Percentiles rank a stretch among this genome's conserved stretches.
Conservation (phyloP, 2,113 vertebrate genomes). For the Delphinus delphis region DNA sequence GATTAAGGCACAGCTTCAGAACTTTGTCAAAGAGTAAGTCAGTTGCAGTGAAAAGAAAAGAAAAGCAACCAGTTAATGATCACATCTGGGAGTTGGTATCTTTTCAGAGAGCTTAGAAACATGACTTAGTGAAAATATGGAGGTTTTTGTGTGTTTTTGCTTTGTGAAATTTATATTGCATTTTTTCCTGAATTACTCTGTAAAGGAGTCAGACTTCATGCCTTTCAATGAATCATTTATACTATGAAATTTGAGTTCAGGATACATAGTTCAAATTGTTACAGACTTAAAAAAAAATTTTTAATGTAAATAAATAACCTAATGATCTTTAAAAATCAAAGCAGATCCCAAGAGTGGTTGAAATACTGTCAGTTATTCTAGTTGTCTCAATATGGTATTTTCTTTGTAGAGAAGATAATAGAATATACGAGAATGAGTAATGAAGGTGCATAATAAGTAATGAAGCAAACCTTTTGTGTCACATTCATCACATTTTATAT, state of each 20-base stretch:
- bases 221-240: constrained; percentile 32
- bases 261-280: neutral
- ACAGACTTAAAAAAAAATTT: neutral
- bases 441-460: neutral
- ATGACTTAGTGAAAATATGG: constrained; percentile 29
- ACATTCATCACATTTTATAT: neutral
- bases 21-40: constrained; percentile 98
- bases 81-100: neutral
- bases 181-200: neutral
- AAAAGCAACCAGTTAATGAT: neutral
- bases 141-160: neutral
- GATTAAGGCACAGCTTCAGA: constrained; percentile 96
- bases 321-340: constrained; percentile 8
- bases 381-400: neutral
- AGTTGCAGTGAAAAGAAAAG: neutral
- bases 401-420: constrained; percentile 9
- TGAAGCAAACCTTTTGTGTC: neutral
- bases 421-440: neutral
- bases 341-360: neutral
- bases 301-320: constrained; percentile 22
- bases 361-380: neutral
- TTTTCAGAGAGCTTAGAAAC: neutral
- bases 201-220: neutral
- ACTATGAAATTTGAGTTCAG: constrained; percentile 24
- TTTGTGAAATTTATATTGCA: constrained; percentile 23